phyloP scores from a whole-genome alignment of 2,888 invertebrate species.

The Eulithis prunata region DNA sequence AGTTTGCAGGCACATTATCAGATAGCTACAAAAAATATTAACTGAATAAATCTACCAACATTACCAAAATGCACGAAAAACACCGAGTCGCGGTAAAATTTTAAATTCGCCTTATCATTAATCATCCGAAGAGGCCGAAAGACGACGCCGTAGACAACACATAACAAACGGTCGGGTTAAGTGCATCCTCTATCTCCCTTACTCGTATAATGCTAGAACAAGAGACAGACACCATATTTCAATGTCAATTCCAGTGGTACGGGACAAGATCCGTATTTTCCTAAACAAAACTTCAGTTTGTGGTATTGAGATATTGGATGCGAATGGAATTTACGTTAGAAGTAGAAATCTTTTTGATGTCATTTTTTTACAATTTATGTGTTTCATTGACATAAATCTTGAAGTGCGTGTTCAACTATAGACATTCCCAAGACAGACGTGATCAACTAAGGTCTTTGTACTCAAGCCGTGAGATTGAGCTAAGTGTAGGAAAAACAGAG shows the following conservation, averaged over 20 bases:
- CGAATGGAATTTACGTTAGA: conserved; percentile 33
- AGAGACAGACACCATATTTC: conserved; percentile 60
- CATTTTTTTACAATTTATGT: neutral
- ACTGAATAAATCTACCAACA: conserved; percentile 36
- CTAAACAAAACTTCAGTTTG: conserved; percentile 58
- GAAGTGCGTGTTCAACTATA: too few species aligned
- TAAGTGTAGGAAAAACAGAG: too few species aligned
- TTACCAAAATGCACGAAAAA: conserved; percentile 19
- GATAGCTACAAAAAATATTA: neutral
- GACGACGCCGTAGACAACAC: conserved; percentile 63
- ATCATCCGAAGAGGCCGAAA: conserved; percentile 65
- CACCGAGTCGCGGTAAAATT: conserved; percentile 52
- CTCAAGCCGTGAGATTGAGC: too few species aligned
- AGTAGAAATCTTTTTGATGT: neutral
- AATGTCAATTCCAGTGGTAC: conserved; percentile 65
- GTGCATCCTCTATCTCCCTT: conserved; percentile 51
- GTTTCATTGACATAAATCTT: too few species aligned
- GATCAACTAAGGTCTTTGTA: too few species aligned
- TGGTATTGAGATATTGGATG: conserved; percentile 40
- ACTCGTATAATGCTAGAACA: conserved; percentile 41
- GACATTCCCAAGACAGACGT: too few species aligned
- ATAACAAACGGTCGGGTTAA: conserved; percentile 65
- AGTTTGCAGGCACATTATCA: neutral
- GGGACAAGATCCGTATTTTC: conserved; percentile 62
- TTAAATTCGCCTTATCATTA: conserved; percentile 66